These are phyloP conservation scores for Okapia johnstoni DNA, from an alignment of 2,113 vertebrate genomes.

Conservation along the genomic window DNA sequence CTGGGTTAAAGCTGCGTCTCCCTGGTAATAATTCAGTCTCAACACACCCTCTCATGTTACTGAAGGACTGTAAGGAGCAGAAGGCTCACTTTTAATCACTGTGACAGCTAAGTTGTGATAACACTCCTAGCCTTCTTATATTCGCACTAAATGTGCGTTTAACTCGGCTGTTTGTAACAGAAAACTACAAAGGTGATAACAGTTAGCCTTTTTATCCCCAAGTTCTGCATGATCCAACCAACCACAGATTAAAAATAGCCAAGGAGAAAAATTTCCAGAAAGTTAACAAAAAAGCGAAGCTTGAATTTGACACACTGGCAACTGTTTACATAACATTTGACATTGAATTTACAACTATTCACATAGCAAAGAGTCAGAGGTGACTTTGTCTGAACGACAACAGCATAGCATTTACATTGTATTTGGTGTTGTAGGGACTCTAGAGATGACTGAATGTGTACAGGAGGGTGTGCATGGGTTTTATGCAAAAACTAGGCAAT, in stretches of 20 bases:
- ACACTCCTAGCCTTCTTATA: accelerated
- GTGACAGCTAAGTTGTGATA: accelerated
- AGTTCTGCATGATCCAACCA: neutral
- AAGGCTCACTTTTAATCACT: neutral
- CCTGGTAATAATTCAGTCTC: too few relatives aligned
- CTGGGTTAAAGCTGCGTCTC: neutral
- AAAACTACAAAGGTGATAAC: accelerated
- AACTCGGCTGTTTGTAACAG: accelerated
- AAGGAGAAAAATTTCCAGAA: neutral
- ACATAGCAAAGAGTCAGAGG: neutral
- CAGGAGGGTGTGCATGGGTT: neutral
- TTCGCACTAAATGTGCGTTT: accelerated
- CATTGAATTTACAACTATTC: neutral
- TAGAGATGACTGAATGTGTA: neutral
- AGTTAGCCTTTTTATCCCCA: neutral
- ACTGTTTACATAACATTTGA: neutral
- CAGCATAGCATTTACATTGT: neutral
- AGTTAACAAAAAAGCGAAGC: neutral
- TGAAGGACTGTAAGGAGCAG: accelerated
- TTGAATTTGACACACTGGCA: neutral
- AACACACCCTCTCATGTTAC: accelerated
- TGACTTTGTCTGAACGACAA: neutral
- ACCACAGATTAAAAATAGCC: neutral
- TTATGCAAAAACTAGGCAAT: neutral
- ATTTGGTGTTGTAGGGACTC: neutral